Evolutionary conservation across 2,797 vertebrate genomes (phyloP).

Genomic region (Tokudaia muenninki): DNA sequence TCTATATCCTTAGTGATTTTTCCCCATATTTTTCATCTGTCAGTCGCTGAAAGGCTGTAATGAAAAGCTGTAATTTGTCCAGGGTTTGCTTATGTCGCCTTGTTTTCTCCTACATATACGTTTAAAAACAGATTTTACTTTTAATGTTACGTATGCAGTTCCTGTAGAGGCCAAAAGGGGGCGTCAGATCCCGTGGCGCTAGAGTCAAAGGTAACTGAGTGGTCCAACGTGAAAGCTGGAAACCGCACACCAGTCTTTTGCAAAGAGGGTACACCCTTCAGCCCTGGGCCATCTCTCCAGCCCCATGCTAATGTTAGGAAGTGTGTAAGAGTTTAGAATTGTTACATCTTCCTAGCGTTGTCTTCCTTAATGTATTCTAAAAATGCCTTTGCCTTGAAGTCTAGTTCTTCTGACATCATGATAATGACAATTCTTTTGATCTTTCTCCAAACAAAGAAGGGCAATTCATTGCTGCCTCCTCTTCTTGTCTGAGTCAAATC

Average conservation of each 20-base stretch:
- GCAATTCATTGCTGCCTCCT: not conserved
- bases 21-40: not conserved
- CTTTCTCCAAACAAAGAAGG: constrained; percentile 43
- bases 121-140: not conserved
- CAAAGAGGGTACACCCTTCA: not conserved
- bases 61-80: constrained; percentile 14
- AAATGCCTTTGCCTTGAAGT: constrained; percentile 3
- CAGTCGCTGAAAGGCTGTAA: constrained; percentile 1
- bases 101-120: not conserved
- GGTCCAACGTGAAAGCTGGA: not conserved
- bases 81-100: not conserved
- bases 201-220: not conserved
- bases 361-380: constrained; percentile 16
- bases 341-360: not conserved
- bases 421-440: constrained; percentile 14
- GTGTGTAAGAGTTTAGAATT: constrained; percentile 10
- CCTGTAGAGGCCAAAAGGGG: not conserved
- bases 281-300: not conserved
- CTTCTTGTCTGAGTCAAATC: constrained; percentile 62
- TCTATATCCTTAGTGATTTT: constrained; percentile 2
- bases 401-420: constrained; percentile 44
- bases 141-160: not conserved
- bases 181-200: not conserved
- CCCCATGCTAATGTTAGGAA: not conserved
- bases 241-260: not conserved